Conservation (phyloP, 23 tunicate species). For the Pegea sp. region DNA sequence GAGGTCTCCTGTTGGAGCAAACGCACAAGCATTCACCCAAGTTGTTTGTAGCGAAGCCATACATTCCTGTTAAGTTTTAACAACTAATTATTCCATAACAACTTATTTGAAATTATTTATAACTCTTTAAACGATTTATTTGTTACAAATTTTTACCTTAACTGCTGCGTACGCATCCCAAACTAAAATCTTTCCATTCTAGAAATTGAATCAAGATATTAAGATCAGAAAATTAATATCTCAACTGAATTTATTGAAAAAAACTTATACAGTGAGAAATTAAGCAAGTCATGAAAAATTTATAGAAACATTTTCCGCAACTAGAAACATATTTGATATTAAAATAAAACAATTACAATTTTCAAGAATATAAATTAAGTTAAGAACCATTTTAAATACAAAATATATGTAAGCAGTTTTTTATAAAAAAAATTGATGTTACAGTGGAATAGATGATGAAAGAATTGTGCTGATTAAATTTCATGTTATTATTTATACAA, state of each 20-base stretch:
- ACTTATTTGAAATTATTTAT: too few relatives aligned
- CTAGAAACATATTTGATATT: neutral
- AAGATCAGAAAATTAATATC: too few relatives aligned
- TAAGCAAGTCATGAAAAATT: too few relatives aligned
- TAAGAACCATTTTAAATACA: neutral
- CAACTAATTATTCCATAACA: too few relatives aligned
- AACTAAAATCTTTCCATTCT: slow-evolving; percentile 87
- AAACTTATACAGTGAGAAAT: too few relatives aligned
- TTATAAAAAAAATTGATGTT: neutral
- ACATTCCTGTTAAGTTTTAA: too few relatives aligned
- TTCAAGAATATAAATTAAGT: neutral
- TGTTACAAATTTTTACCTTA: slow-evolving; percentile 22
- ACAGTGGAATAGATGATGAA: too few relatives aligned
- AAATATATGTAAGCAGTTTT: neutral
- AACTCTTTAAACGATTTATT: neutral
- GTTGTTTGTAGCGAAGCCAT: slow-evolving; percentile 59
- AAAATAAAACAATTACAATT: neutral
- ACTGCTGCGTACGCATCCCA: slow-evolving; percentile 60
- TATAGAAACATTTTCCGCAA: too few relatives aligned
- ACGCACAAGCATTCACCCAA: slow-evolving; percentile 98
- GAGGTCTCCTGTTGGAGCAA: slow-evolving; percentile 63
- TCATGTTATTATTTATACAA: too few relatives aligned
- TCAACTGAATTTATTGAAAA: too few relatives aligned
- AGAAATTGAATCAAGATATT: too few relatives aligned
- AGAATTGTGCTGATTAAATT: too few relatives aligned